Evolutionary conservation across 2,797 vertebrate genomes (phyloP).

Genomic region (Distichodus sexfasciatus): DNA sequence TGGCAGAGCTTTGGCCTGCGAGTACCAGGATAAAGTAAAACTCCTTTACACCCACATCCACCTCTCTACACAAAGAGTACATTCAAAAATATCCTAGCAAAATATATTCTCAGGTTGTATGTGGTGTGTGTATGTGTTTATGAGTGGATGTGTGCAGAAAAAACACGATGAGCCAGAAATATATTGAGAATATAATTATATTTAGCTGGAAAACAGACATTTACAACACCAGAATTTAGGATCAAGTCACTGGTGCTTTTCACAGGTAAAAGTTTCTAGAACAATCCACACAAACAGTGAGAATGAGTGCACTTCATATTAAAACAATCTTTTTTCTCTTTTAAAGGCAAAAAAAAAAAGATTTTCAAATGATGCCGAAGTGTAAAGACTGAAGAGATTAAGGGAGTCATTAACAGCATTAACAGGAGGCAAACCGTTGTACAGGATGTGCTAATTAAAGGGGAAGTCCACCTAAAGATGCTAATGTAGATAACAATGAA

Average conservation of each 20-base stretch:
- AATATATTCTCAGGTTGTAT: no score
- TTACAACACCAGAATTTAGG: constrained; percentile 6
- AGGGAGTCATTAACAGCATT: constrained; percentile 6
- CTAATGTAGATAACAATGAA: no score
- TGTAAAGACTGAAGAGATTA: constrained; percentile 4
- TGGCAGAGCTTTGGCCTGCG: no score
- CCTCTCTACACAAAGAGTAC: no score
- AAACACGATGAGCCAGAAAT: not conserved
- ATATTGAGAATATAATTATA: constrained; percentile 35
- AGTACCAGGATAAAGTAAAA: no score
- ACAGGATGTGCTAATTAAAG: no score
- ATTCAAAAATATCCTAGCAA: no score
- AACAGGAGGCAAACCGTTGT: no score
- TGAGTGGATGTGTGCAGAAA: not conserved
- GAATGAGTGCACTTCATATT: constrained; percentile 28
- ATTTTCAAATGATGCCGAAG: not conserved
- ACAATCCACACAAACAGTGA: constrained; percentile 11
- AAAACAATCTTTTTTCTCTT: constrained; percentile 4
- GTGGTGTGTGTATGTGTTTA: no score
- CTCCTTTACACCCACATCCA: no score
- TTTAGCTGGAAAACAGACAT: constrained; percentile 34
- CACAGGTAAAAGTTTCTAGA: constrained; percentile 30
- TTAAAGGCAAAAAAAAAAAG: not conserved
- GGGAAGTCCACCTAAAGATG: no score
- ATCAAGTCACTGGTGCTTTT: constrained; percentile 18